Evolutionary conservation across 2,113 vertebrate genomes (phyloP), one percentile per base, ranked within the genome.

Genomic region (Setophaga kirtlandii): DNA sequence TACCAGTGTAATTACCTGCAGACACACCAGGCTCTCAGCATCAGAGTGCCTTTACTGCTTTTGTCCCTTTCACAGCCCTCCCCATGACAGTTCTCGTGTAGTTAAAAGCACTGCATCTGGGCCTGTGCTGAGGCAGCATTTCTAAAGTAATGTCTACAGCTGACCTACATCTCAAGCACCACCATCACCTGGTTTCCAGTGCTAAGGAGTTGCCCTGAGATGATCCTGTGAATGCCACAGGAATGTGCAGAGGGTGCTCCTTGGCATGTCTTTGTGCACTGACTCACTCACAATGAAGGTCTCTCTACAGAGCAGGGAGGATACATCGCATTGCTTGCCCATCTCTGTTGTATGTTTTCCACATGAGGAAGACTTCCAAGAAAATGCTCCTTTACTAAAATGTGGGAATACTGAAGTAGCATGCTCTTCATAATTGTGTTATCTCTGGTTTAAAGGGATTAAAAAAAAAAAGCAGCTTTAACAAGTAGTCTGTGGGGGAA

Each of bases 391-490:
- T 83, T 88, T 83, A 64, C 75, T 94, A 55, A 92, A 67, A 73
- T 85, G 50, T 93, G 87, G 90, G 62, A 92, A 83, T 92, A 62
- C 56, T 81, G 83, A 93, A 94, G 44, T 81, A 82, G 94, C 80
- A 83, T 92, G 94, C 90, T 96, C 30, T 88, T 95, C 83, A 82
- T 90, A 46, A 2, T 94, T 58, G 69, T 94, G 73, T 93, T 81
- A 68, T 93, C 93, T 95, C 86, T 90, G 53, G 64, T 89, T 87
- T 94, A 82, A 93, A 94, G 87, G 83, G 77, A 91, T 89, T 87
- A 2, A 0, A 3, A 73, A 88, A 81, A 94, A 82, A 84, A 94
- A 92, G 33, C 94, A 95, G 95, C 92, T 96, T 97, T 97, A 97
- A 94, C n/a, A 62, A 62, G 76, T 91, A 96, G 83, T 84, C 85